Evolutionary conservation across 1,140 invertebrate species (phyloP), one percentile per base, ranked within the genome.

Genomic region (Apis florea): DNA sequence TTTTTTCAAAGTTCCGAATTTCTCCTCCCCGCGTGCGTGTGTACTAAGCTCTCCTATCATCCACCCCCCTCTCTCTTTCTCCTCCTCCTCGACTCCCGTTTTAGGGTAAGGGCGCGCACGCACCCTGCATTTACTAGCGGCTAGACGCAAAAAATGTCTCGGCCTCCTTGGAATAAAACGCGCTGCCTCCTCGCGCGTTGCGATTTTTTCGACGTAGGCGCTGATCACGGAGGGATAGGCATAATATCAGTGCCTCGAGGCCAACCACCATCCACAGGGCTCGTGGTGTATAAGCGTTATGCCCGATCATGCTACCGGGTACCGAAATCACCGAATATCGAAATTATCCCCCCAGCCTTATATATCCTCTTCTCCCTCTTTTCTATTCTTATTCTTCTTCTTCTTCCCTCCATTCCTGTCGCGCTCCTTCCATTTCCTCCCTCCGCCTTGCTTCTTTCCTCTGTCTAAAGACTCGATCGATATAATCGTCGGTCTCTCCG

Each of bases 61-160:
- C 78, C 58, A 24, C 58, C 56, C 58, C 68, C 61, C 70, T 56
- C n/a, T 11, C 21, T n/a, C 59, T 13, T 8, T 63, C 59, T 61
- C 24, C 59, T 61, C 63, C 63, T n/a, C 54, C 64, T 64, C 61
- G 31, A 47, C 68, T 73, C 64, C 31, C 26, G 56, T 63, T 68
- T 19, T 12, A 13, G 53, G 13, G 58, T 70, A 78, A 71, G 26
- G 63, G 64, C 56, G 77, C 75, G 85, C 61, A 79, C 75, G 85
- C 90, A 93, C 90, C 92, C 92, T 88, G 88, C 90, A 94, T 90
- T 94, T 94, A 94, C 91, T 91, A 90, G 90, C 86, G 92, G 92
- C 93, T 94, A 94, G 93, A 93, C 93, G 90, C 89, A 92, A 93
- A 93, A 91, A 91, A 91, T 90, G 84, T 90, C 86, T 4, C 31